Evolutionary conservation across 64 coral and sea anemone genomes (phyloP).

Genomic region (Acropora tenuis): DNA sequence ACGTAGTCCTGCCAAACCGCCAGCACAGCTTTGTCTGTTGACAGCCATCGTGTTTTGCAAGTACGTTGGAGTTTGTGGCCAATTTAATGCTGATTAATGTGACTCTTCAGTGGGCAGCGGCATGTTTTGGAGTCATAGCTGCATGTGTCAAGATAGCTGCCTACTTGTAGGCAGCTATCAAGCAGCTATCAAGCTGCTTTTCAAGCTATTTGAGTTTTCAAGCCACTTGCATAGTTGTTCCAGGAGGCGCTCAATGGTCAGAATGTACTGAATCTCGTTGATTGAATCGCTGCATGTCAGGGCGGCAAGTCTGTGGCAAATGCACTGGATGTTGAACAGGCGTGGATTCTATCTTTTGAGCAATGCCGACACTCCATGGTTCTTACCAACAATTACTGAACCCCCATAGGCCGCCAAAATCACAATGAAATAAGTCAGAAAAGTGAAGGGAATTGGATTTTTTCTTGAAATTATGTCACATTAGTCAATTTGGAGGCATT

Average conservation of each 20-base stretch:
- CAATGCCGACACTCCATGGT: too few species aligned
- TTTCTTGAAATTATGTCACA: too few species aligned
- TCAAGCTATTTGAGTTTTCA: neutral
- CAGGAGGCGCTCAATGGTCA: constrained; percentile 7
- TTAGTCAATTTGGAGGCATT: too few species aligned
- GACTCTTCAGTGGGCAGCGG: constrained; percentile 9
- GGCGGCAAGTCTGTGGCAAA: constrained; percentile 33
- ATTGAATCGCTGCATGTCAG: constrained; percentile 25
- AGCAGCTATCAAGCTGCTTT: too few species aligned
- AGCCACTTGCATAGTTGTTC: constrained; percentile 43
- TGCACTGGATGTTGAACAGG: constrained; percentile 16
- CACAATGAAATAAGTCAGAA: too few species aligned
- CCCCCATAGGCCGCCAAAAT: too few species aligned
- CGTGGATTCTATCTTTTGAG: too few species aligned
- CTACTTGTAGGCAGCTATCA: neutral
- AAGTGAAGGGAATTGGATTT: too few species aligned
- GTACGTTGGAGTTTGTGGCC: constrained; percentile 24
- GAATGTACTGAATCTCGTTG: constrained; percentile 10
- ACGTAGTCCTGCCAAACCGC: neutral
- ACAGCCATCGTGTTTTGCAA: neutral
- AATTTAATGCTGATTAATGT: neutral
- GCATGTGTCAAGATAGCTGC: neutral
- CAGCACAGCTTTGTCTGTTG: too few species aligned
- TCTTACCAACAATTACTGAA: too few species aligned
- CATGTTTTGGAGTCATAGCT: neutral